Conservation (phyloP, 2,797 vertebrate genomes). For the Cyprinodon diabolis region DNA sequence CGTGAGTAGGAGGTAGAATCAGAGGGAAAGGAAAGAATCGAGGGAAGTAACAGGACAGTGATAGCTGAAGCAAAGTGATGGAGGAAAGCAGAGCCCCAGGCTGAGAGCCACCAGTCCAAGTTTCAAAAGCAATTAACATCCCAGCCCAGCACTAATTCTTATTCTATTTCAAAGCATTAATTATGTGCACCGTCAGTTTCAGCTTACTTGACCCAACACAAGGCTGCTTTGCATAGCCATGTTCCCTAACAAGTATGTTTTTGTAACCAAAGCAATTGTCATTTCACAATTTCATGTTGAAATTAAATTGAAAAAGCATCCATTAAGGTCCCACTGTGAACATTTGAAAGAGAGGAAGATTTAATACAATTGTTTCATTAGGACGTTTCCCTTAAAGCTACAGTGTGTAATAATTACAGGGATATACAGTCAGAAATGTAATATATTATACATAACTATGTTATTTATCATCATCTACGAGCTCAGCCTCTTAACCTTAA, state of each 20-base stretch:
- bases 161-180: slow-evolving; percentile 83
- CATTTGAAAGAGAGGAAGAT: slow-evolving; percentile 28
- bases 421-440: too few species aligned
- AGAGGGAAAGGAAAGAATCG: slow-evolving; percentile 46
- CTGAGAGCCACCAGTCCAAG: slow-evolving; percentile 76
- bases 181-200: slow-evolving; percentile 82
- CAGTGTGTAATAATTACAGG: too few species aligned
- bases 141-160: slow-evolving; percentile 77
- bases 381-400: slow-evolving; percentile 3
- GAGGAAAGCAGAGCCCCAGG: slow-evolving; percentile 70
- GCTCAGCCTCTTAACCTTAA: too few species aligned
- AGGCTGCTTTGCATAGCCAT: slow-evolving; percentile 68
- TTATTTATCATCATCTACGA: too few species aligned
- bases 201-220: slow-evolving; percentile 79
- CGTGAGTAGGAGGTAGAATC: slow-evolving; percentile 64
- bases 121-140: slow-evolving; percentile 84
- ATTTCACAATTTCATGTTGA: slow-evolving; percentile 65
- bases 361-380: slow-evolving; percentile 25
- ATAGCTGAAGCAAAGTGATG: slow-evolving; percentile 65
- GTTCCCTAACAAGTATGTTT: slow-evolving; percentile 64
- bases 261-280: slow-evolving; percentile 58
- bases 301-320: slow-evolving; percentile 50
- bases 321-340: slow-evolving; percentile 28
- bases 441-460: too few species aligned
- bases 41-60: slow-evolving; percentile 67